Evolutionary conservation across 2,888 invertebrate species (phyloP).

Genomic region (Drymonia ruficornis): DNA sequence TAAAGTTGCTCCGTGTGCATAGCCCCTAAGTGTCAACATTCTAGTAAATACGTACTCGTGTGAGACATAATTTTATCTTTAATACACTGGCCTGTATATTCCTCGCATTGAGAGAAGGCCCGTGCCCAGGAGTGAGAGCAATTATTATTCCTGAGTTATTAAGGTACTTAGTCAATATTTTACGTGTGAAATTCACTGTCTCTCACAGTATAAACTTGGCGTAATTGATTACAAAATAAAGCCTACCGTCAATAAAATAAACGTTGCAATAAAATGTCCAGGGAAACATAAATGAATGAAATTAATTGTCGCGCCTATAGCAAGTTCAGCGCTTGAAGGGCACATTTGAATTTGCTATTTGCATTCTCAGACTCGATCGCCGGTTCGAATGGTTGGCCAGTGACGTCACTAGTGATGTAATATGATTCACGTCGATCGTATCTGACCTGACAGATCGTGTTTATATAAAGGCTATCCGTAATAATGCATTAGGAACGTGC

Average conservation of each 20-base stretch:
- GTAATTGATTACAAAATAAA: not conserved
- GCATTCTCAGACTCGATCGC: conserved; percentile 61
- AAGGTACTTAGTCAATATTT: no score
- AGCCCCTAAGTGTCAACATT: no score
- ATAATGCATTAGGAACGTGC: conserved; percentile 25
- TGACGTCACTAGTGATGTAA: conserved; percentile 80
- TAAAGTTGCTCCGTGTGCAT: no score
- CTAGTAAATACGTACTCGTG: no score
- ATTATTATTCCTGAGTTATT: no score
- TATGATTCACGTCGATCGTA: conserved; percentile 52
- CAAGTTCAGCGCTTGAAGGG: conserved; percentile 66
- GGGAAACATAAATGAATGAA: conserved; percentile 15
- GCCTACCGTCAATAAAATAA: not conserved
- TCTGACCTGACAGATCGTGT: conserved; percentile 41
- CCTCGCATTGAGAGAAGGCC: no score
- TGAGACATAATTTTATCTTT: no score
- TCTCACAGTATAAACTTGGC: not conserved
- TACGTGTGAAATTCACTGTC: no score
- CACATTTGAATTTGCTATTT: conserved; percentile 66
- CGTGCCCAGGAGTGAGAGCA: no score
- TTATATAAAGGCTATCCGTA: conserved; percentile 37
- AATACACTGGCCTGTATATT: no score
- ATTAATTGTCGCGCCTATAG: conserved; percentile 41
- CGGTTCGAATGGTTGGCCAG: conserved; percentile 57
- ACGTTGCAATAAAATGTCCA: conserved; percentile 1